Conservation (phyloP, 2,797 vertebrate genomes). For the Serranus cabrilla region DNA sequence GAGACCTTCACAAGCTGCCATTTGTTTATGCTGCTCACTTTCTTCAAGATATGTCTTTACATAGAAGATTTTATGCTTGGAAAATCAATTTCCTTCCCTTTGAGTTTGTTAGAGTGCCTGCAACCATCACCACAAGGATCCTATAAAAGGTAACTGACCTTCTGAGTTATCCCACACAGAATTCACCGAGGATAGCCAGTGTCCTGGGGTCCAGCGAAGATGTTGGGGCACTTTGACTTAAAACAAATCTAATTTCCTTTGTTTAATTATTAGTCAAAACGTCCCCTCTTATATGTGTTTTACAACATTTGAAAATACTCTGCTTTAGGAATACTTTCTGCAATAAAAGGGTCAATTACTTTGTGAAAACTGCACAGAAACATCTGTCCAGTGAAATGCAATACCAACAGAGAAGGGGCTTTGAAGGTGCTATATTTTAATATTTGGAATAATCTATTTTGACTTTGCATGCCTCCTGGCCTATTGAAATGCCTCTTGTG, state of each 20-base stretch:
- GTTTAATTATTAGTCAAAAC: not conserved
- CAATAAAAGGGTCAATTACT: not conserved
- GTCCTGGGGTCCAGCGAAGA: not conserved
- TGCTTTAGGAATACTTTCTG: too few relatives aligned
- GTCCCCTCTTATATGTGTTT: not conserved
- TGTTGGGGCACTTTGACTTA: not conserved
- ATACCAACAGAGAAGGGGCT: not conserved
- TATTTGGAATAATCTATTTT: not conserved
- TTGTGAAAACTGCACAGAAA: not conserved
- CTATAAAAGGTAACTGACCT: not conserved
- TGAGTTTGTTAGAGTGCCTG: slow-evolving; percentile 1
- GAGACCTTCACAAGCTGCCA: not conserved
- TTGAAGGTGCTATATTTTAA: not conserved
- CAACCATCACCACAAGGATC: not conserved
- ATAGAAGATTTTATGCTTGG: not conserved
- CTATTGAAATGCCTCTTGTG: not conserved
- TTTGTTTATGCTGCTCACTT: not conserved
- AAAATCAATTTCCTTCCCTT: not conserved
- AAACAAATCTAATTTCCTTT: not conserved
- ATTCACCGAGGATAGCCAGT: not conserved
- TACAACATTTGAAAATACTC: not conserved
- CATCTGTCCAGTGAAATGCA: not conserved
- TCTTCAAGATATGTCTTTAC: not conserved
- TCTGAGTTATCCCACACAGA: not conserved
- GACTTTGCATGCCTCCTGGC: not conserved